Percentiles rank a stretch among this genome's conserved stretches.
Conservation (phyloP, 2,113 vertebrate genomes). For the Parus major region DNA sequence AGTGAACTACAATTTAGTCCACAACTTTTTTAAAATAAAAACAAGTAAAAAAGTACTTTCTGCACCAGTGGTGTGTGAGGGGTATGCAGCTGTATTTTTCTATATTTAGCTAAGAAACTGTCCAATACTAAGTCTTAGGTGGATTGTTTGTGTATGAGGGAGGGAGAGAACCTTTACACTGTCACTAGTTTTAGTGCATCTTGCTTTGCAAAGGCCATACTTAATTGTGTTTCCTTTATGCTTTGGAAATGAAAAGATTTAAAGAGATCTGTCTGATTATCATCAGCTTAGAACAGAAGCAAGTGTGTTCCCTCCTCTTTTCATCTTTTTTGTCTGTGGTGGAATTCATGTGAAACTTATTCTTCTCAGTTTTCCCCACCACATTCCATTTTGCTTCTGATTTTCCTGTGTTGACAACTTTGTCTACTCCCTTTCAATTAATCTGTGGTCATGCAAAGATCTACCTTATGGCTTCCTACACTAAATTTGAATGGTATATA, state of each 20-base stretch:
- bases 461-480: background rate
- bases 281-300: background rate
- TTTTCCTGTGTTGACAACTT: background rate
- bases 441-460: background rate
- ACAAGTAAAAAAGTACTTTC: background rate
- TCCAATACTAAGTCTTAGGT: background rate
- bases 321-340: background rate
- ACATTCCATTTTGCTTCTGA: background rate
- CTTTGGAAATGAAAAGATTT: background rate
- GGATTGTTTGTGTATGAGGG: background rate
- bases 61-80: background rate
- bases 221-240: background rate
- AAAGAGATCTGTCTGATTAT: background rate
- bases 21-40: background rate
- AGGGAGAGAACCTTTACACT: background rate
- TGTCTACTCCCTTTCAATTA: background rate
- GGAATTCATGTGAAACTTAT: background rate
- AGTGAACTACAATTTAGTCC: background rate
- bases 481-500: background rate
- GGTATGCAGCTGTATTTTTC: background rate
- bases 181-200: background rate
- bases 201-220: background rate
- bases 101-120: background rate
- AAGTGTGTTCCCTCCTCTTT: background rate
- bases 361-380: background rate